phyloP scores from a whole-genome alignment of 2,888 invertebrate species.

The Philopedon plagiatum region DNA sequence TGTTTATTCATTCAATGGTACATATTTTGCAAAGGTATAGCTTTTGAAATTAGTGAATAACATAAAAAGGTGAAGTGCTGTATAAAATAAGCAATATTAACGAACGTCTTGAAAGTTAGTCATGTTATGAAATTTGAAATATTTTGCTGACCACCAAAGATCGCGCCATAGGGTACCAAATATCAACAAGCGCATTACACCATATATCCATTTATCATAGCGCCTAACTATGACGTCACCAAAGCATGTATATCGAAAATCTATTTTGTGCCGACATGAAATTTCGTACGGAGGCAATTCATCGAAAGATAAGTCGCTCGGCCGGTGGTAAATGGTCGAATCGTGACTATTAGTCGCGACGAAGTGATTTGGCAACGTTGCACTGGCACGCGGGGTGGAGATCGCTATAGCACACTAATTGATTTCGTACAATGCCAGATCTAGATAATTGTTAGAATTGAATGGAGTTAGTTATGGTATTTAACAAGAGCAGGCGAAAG shows the following conservation, averaged over 20 bases:
- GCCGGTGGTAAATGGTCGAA: constrained; percentile 76
- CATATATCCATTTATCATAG: constrained; percentile 19
- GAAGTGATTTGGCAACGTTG: constrained; percentile 56
- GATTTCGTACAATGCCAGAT: constrained; percentile 3
- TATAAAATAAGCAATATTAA: not conserved
- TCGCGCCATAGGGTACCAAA: constrained; percentile 16
- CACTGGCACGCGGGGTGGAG: constrained; percentile 27
- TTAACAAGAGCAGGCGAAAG: not conserved
- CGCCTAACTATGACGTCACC: constrained; percentile 29
- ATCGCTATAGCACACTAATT: constrained; percentile 2
- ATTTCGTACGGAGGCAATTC: constrained; percentile 74
- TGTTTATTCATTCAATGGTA: no score
- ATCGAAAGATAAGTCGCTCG: constrained; percentile 73
- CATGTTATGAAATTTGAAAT: not conserved
- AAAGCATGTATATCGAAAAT: constrained; percentile 58
- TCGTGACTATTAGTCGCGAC: constrained; percentile 73
- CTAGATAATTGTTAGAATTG: not conserved
- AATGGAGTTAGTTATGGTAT: not conserved
- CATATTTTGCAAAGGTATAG: no score
- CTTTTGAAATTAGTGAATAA: no score
- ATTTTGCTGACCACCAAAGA: constrained; percentile 22
- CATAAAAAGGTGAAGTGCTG: no score
- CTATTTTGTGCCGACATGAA: constrained; percentile 71
- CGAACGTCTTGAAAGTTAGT: not conserved
- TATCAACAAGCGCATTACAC: constrained; percentile 19